phyloP scores from a whole-genome alignment of 2,888 invertebrate species.

The Flexamia atlantica region DNA sequence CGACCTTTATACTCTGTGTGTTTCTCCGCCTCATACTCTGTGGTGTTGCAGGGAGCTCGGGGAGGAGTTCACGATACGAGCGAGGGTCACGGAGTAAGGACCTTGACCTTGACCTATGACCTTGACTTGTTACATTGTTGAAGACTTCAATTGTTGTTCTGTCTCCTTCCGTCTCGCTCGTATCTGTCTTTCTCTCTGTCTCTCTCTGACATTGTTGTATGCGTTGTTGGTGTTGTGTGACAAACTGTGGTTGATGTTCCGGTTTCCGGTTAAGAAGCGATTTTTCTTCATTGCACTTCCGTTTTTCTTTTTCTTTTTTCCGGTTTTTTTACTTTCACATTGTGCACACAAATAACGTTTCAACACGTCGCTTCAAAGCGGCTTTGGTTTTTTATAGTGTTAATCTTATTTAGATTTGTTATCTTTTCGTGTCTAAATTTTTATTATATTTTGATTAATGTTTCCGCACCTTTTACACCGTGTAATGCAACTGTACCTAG shows the following conservation, averaged over 20 bases:
- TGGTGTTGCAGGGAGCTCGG: constrained; percentile 80
- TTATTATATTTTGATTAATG: no score
- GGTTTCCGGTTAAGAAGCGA: constrained; percentile 21
- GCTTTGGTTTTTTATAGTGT: not conserved
- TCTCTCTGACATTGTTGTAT: constrained; percentile 57
- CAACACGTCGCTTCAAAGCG: not conserved
- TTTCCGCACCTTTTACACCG: no score
- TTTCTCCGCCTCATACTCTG: constrained; percentile 25
- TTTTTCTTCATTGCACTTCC: constrained; percentile 38
- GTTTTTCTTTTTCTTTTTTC: constrained; percentile 11
- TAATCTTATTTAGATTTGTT: not conserved
- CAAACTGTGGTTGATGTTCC: constrained; percentile 32
- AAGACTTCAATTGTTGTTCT: constrained; percentile 56
- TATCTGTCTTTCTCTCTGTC: constrained; percentile 50
- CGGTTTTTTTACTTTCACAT: constrained; percentile 30
- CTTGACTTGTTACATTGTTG: constrained; percentile 59
- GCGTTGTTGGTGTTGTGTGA: constrained; percentile 53
- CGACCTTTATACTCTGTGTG: constrained; percentile 14
- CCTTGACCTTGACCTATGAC: constrained; percentile 55
- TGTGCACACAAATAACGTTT: constrained; percentile 18
- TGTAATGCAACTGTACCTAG: no score
- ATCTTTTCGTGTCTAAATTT: not conserved
- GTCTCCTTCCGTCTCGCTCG: constrained; percentile 59
- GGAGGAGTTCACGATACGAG: constrained; percentile 91
- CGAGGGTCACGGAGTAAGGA: constrained; percentile 91